Evolutionary conservation across 2,113 vertebrate species (phyloP).

Genomic region (Antennarius striatus): DNA sequence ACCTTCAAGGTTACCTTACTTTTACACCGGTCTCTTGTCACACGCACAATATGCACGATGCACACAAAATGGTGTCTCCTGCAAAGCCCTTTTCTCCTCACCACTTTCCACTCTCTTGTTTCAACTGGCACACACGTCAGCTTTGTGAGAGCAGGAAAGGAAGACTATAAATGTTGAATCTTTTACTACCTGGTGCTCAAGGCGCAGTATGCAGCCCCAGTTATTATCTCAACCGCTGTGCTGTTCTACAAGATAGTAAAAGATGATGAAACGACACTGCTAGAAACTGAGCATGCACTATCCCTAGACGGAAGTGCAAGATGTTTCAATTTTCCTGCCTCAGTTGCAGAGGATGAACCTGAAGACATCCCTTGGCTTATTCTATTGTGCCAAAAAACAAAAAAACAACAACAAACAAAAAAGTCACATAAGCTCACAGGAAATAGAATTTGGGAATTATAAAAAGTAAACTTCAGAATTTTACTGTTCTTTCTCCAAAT

Average conservation of each 20-base stretch:
- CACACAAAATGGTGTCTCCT: slow-evolving; percentile 30
- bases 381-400: neutral
- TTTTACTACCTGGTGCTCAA: slow-evolving; percentile 72
- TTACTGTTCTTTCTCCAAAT: slow-evolving; percentile 14
- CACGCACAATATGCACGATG: neutral
- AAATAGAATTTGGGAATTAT: slow-evolving; percentile 6
- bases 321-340: slow-evolving; percentile 15
- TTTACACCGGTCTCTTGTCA: neutral
- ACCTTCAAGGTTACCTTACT: slow-evolving; percentile 4
- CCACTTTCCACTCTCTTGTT: slow-evolving; percentile 27
- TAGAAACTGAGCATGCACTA: slow-evolving; percentile 16
- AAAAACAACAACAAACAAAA: neutral
- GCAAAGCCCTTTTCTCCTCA: slow-evolving; percentile 12
- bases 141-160: slow-evolving; percentile 32
- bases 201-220: slow-evolving; percentile 50
- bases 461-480: neutral
- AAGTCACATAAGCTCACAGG: slow-evolving; percentile 11
- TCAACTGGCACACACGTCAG: slow-evolving; percentile 23
- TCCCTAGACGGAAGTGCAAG: slow-evolving; percentile 5
- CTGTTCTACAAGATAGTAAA: slow-evolving; percentile 72
- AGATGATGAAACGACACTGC: slow-evolving; percentile 60
- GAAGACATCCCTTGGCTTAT: neutral
- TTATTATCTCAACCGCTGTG: slow-evolving; percentile 71
- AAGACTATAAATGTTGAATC: slow-evolving; percentile 63
- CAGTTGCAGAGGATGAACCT: slow-evolving; percentile 5